Conservation (phyloP, 2,797 vertebrate species). For the Ciconia nigra region DNA sequence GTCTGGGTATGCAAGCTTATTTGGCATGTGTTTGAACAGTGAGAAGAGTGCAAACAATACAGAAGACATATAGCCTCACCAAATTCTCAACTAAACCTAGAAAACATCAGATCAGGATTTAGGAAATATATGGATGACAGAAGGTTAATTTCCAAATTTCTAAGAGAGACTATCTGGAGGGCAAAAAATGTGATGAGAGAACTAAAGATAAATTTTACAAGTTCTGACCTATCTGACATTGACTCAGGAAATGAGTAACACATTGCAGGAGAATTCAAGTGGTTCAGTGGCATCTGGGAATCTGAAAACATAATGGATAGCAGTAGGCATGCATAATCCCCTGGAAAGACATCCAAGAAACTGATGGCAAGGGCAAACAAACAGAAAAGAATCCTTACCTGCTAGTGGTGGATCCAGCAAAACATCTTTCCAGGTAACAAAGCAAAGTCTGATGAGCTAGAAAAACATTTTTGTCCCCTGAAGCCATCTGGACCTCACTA, state of each 20-base stretch:
- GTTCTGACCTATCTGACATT: slow-evolving; percentile 28
- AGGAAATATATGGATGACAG: not conserved
- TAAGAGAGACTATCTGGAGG: not conserved
- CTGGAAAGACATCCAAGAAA: slow-evolving; percentile 45
- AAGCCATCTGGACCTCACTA: not conserved
- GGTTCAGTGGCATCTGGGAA: slow-evolving; percentile 32
- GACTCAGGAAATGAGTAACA: not conserved
- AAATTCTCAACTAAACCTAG: not conserved
- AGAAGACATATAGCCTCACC: not conserved
- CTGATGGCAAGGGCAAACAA: not conserved
- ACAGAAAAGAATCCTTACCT: not conserved
- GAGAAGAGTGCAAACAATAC: not conserved
- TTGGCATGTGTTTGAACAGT: not conserved
- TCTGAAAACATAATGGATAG: slow-evolving; percentile 39
- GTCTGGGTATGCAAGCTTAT: not conserved
- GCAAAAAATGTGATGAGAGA: not conserved
- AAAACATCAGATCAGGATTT: not conserved
- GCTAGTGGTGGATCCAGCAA: not conserved
- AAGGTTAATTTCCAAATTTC: not conserved
- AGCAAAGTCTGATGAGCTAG: not conserved
- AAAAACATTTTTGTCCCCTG: slow-evolving; percentile 13
- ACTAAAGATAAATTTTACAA: not conserved
- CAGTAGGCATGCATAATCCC: slow-evolving; percentile 39
- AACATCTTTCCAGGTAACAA: not conserved
- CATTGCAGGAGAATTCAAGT: slow-evolving; percentile 1